A percentile compares a stretch with the other conserved stretches of the same genome.
phyloP scores from a whole-genome alignment of 2,888 invertebrate species.

The Acrocyrtus sp. region DNA sequence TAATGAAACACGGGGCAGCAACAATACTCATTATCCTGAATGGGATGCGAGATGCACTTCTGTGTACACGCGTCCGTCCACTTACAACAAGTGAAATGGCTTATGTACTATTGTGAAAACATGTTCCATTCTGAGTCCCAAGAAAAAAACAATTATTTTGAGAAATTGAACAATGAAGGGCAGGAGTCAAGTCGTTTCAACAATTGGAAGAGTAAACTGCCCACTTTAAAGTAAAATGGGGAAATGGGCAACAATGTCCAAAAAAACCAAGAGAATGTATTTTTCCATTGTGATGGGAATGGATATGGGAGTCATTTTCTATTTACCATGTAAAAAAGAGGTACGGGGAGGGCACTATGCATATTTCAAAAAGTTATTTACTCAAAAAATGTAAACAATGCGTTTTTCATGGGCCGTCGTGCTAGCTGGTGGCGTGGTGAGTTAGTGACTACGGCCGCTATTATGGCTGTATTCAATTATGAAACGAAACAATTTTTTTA shows the following conservation, averaged over 20 bases:
- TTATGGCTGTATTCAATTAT: too few species aligned
- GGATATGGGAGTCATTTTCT: too few species aligned
- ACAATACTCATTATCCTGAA: not conserved
- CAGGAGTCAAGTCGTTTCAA: slow-evolving; percentile 1
- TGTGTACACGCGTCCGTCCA: slow-evolving; percentile 31
- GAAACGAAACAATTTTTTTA: too few species aligned
- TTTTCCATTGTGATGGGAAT: too few species aligned
- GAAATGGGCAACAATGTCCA: not conserved
- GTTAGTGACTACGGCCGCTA: too few species aligned
- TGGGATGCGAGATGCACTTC: too few species aligned
- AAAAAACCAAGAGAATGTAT: too few species aligned
- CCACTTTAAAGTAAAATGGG: not conserved
- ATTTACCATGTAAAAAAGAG: too few species aligned
- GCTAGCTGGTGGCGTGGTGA: not conserved
- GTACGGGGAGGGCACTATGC: too few species aligned
- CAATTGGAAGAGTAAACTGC: not conserved
- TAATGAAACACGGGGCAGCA: slow-evolving; percentile 18
- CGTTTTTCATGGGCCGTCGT: too few species aligned
- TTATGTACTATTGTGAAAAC: not conserved
- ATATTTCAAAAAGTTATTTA: slow-evolving; percentile 25
- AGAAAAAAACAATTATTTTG: slow-evolving; percentile 26
- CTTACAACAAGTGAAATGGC: slow-evolving; percentile 8
- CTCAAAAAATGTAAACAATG: slow-evolving; percentile 42
- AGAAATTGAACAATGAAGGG: slow-evolving; percentile 9
- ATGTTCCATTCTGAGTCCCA: not conserved